A percentile compares a stretch with the other conserved stretches of the same genome.
Conservation (phyloP, 2,113 vertebrate genomes). For the Indri indri region DNA sequence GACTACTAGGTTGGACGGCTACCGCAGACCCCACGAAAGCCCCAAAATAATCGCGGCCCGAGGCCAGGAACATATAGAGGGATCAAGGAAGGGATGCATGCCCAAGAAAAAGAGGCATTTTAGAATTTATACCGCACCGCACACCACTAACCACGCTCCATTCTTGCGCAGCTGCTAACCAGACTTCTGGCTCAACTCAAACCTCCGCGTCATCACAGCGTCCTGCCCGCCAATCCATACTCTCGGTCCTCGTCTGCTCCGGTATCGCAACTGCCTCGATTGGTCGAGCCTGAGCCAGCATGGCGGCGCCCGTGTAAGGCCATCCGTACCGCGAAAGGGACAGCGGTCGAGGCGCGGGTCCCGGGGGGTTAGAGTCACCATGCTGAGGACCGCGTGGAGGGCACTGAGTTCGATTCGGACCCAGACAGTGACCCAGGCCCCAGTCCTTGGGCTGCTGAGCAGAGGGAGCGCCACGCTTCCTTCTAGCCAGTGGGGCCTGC, state of each 20-base stretch:
- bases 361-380: not conserved
- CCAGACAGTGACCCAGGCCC: not conserved
- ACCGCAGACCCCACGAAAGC: not conserved
- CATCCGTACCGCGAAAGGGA: rapidly evolving
- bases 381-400: conserved; percentile 33
- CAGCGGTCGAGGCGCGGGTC: not conserved
- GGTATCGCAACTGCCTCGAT: conserved; percentile 45
- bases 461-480: not conserved
- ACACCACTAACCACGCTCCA: not conserved
- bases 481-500: not conserved
- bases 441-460: not conserved
- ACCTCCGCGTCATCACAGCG: rapidly evolving
- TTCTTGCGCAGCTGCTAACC: rapidly evolving
- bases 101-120: not conserved
- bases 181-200: not conserved
- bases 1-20: not conserved
- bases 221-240: conserved; percentile 43
- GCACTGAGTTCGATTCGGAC: not conserved
- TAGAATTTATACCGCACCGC: not conserved
- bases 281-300: conserved; percentile 58
- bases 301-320: conserved; percentile 73
- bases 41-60: not conserved
- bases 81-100: not conserved
- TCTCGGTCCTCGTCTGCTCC: conserved; percentile 3
- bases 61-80: not conserved